Conservation (phyloP, 2,113 vertebrate genomes). For the Leuciscus idus region DNA sequence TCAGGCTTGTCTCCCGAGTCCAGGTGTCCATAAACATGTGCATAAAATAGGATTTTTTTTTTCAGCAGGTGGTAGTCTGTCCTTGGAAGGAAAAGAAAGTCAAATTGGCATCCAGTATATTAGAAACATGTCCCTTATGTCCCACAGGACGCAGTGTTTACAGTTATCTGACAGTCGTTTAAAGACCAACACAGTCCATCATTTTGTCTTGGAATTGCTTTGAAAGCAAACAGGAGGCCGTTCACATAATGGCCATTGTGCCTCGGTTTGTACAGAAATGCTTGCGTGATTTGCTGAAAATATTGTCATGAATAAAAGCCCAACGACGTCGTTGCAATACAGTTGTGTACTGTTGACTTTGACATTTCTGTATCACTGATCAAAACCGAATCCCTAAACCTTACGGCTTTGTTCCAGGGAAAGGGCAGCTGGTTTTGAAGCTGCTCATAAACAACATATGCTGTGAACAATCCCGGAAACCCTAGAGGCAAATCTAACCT, state of each 20-base stretch:
- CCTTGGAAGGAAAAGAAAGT: constrained; percentile 70
- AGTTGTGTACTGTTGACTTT: constrained; percentile 16
- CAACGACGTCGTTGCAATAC: neutral
- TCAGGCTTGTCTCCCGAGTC: constrained; percentile 64
- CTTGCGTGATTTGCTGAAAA: neutral
- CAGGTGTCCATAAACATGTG: constrained; percentile 71
- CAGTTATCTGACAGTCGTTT: constrained; percentile 65
- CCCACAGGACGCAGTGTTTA: constrained; percentile 35
- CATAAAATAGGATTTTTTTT: constrained; percentile 67
- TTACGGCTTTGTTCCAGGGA: constrained; percentile 46
- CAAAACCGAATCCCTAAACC: constrained; percentile 20
- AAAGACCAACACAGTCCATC: constrained; percentile 48
- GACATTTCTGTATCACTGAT: constrained; percentile 40
- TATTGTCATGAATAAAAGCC: neutral
- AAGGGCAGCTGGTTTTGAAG: constrained; percentile 58
- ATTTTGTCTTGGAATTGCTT: constrained; percentile 14
- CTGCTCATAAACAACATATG: constrained; percentile 77
- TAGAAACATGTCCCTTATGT: constrained; percentile 62
- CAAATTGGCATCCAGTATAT: constrained; percentile 72
- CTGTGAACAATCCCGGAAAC: constrained; percentile 65
- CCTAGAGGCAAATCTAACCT: constrained; percentile 74
- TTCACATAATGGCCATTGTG: constrained; percentile 23
- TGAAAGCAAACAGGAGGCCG: constrained; percentile 21
- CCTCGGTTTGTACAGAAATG: constrained; percentile 9
- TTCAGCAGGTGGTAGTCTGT: constrained; percentile 74